A percentile compares a stretch with the other conserved stretches of the same genome.
Evolutionary conservation across 2,113 vertebrate genomes (phyloP).

Genomic region (Gopherus evgoodei): DNA sequence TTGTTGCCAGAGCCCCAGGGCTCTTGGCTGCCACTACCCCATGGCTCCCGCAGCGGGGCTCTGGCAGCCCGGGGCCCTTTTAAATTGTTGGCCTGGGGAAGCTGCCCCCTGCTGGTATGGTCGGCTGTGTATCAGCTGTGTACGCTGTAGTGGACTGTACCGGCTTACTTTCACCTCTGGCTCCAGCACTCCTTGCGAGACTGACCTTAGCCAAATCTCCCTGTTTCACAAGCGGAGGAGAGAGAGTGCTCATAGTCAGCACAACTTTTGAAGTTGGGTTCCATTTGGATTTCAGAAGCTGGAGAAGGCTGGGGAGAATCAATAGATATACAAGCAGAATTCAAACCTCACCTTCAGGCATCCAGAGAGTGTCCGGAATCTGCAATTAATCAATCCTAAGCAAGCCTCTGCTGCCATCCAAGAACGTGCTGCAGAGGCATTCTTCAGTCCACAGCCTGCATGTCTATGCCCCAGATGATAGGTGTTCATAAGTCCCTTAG

Average conservation of each 20-base stretch:
- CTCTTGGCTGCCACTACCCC: too few relatives aligned
- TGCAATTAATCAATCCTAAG: not conserved
- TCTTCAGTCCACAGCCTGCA: too few relatives aligned
- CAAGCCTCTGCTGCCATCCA: not conserved
- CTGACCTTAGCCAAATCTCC: not conserved
- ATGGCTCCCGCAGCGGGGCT: too few relatives aligned
- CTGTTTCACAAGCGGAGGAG: not conserved
- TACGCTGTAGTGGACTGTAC: too few relatives aligned
- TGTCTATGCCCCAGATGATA: not conserved
- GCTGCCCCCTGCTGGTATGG: too few relatives aligned
- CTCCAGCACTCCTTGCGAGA: accelerated
- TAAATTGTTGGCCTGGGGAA: too few relatives aligned
- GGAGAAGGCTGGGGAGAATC: not conserved
- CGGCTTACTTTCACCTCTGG: too few relatives aligned
- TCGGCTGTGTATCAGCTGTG: too few relatives aligned
- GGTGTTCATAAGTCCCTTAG: not conserved
- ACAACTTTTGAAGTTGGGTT: not conserved
- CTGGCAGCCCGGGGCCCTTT: too few relatives aligned
- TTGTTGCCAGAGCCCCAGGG: too few relatives aligned
- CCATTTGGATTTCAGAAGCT: not conserved
- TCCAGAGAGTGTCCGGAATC: slow-evolving; percentile 26
- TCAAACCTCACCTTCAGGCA: not conserved
- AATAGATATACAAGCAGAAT: not conserved
- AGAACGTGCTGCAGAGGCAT: not conserved
- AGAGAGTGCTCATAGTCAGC: not conserved